phyloP scores from a whole-genome alignment of 1,140 invertebrate genomes.

The Melanaphis sacchari region DNA sequence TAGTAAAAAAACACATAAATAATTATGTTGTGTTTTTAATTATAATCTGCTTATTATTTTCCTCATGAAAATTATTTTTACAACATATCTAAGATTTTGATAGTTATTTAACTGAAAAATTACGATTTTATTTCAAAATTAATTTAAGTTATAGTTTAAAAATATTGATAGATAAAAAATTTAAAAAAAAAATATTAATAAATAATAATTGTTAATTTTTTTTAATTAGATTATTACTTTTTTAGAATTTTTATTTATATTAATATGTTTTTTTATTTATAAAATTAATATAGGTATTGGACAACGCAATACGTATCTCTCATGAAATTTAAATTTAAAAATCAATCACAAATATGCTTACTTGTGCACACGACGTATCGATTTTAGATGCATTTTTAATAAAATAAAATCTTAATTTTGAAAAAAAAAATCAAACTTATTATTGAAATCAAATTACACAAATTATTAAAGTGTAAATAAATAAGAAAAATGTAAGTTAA shows the following conservation, averaged over 20 bases:
- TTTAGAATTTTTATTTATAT: neutral
- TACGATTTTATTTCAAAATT: neutral
- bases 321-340: neutral
- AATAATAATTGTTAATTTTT: neutral
- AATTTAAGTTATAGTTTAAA: neutral
- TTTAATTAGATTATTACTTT: neutral
- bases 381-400: neutral
- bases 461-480: neutral
- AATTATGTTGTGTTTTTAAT: neutral
- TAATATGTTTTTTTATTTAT: neutral
- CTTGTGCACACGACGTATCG: neutral
- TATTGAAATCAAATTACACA: neutral
- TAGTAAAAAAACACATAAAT: neutral
- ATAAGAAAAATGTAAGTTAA: neutral
- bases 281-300: neutral
- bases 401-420: neutral
- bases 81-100: neutral
- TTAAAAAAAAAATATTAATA: neutral
- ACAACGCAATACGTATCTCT: neutral
- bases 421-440: neutral
- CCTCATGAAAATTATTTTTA: neutral
- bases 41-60: neutral
- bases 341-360: neutral
- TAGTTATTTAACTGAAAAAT: neutral
- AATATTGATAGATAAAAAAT: neutral